These are phyloP conservation scores for Aythya fuligula DNA, from an alignment of 2,797 vertebrate species.

Conservation along the genomic window DNA sequence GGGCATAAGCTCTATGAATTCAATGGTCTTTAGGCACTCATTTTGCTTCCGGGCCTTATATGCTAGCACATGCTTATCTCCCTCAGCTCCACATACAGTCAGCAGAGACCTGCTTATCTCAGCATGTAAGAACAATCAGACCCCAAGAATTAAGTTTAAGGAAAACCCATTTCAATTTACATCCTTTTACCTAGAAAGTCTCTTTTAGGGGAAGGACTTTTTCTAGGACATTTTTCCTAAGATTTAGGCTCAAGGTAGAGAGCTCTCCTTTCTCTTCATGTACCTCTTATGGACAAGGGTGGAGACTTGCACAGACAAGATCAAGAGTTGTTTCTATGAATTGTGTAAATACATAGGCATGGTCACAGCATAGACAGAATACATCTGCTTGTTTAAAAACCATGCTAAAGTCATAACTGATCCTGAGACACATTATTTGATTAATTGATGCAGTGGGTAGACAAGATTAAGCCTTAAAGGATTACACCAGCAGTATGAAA, in stretches of 20 bases:
- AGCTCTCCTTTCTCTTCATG: neutral
- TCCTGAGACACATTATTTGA: neutral
- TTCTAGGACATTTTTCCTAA: neutral
- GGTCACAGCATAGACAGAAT: neutral
- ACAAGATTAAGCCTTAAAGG: neutral
- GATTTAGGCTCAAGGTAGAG: neutral
- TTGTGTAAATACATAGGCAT: neutral
- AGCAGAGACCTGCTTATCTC: neutral
- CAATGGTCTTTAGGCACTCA: neutral
- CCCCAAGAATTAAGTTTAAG: neutral
- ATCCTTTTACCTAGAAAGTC: neutral
- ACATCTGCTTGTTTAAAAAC: neutral
- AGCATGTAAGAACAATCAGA: neutral
- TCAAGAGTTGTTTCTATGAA: neutral
- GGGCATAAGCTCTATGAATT: neutral
- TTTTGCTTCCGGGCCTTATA: neutral
- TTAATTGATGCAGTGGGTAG: neutral
- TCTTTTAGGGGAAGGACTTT: neutral
- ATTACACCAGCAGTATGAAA: neutral
- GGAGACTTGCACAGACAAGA: neutral
- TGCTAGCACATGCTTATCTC: neutral
- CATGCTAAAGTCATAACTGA: neutral
- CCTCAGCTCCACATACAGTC: neutral
- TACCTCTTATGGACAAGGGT: neutral
- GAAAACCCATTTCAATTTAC: neutral